Percentiles rank a stretch among this genome's conserved stretches.
phyloP scores from a whole-genome alignment of 1,140 invertebrate species.

The Frieseomelitta varia region DNA sequence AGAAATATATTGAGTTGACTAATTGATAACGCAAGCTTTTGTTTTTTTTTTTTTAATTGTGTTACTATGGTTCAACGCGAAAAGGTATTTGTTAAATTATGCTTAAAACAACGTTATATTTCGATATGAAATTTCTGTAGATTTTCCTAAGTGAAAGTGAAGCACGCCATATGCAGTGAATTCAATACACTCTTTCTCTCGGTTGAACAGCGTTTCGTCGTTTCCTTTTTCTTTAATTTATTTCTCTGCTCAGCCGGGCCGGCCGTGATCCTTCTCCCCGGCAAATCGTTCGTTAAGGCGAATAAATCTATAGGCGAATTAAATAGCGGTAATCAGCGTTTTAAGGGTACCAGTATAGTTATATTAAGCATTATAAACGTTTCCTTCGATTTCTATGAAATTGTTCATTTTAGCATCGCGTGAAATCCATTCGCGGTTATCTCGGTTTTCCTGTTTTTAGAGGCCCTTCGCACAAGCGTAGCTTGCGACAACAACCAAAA shows the following conservation, averaged over 20 bases:
- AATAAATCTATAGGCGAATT: slow-evolving; percentile 63
- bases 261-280: slow-evolving; percentile 53
- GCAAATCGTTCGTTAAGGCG: slow-evolving; percentile 42
- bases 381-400: slow-evolving; percentile 50
- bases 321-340: slow-evolving; percentile 68
- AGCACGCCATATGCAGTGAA: background rate
- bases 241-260: slow-evolving; percentile 55
- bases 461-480: slow-evolving; percentile 38
- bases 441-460: slow-evolving; percentile 27
- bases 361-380: slow-evolving; percentile 71
- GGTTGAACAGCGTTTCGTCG: slow-evolving; percentile 21
- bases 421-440: slow-evolving; percentile 37
- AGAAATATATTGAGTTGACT: slow-evolving; percentile 23
- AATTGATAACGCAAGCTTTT: background rate
- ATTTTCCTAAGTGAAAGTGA: background rate
- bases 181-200: slow-evolving; percentile 36
- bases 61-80: background rate
- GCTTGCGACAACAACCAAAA: background rate
- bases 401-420: slow-evolving; percentile 55
- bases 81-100: slow-evolving; percentile 2
- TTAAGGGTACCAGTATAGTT: slow-evolving; percentile 65
- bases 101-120: background rate
- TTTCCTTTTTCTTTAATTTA: slow-evolving; percentile 54
- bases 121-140: background rate
- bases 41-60: background rate